Conservation (phyloP, 2,888 invertebrate species). For the Papilio elwesi region DNA sequence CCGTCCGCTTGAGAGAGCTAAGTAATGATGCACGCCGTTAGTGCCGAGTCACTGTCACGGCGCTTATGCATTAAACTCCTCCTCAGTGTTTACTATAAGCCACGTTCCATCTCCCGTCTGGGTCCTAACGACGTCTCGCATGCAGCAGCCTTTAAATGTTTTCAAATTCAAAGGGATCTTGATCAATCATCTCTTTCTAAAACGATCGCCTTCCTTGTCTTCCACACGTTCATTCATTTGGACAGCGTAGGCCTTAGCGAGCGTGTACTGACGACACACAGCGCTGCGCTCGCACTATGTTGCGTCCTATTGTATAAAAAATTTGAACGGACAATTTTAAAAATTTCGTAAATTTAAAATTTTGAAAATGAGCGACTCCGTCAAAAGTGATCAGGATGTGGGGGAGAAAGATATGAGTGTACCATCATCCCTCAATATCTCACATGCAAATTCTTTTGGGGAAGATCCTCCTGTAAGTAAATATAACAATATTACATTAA, state of each 20-base stretch:
- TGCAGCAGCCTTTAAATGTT: neutral
- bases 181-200: conserved; percentile 20
- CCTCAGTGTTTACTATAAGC: too few species aligned
- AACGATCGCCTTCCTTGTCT: conserved; percentile 18
- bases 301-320: conserved; percentile 36
- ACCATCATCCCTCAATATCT: conserved; percentile 33
- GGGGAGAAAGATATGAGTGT: conserved; percentile 26
- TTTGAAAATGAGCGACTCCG: conserved; percentile 26
- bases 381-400: conserved; percentile 32
- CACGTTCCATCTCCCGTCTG: too few species aligned
- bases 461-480: conserved; percentile 36
- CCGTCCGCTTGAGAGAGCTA: too few species aligned
- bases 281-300: conserved; percentile 43
- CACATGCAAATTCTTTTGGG: conserved; percentile 19
- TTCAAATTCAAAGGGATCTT: conserved; percentile 20
- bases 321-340: conserved; percentile 22
- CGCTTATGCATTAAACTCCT: neutral
- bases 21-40: too few species aligned
- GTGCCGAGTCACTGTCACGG: too few species aligned
- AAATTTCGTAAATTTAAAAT: conserved; percentile 30
- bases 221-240: conserved; percentile 18
- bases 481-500: neutral
- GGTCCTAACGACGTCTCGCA: too few species aligned
- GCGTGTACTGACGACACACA: conserved; percentile 3
- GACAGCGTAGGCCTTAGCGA: conserved; percentile 9